phyloP scores from a whole-genome alignment of 2,113 vertebrate genomes.

The Suricata suricatta region DNA sequence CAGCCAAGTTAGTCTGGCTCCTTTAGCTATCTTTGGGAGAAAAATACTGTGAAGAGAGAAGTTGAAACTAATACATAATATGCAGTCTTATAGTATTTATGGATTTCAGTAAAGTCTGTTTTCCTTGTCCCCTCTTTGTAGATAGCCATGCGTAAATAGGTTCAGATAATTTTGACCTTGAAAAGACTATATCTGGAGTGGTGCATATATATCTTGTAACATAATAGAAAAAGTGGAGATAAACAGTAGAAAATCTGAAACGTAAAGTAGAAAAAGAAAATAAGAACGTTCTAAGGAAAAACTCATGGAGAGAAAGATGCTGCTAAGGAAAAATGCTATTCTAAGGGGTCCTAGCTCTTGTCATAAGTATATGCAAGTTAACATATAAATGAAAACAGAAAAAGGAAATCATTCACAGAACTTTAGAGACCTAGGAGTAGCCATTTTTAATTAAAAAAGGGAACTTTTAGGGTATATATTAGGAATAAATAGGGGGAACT shows the following conservation, averaged over 20 bases:
- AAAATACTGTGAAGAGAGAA: neutral
- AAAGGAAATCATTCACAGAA: slow-evolving; percentile 24
- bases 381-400: slow-evolving; percentile 18
- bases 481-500: neutral
- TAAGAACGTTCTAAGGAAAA: slow-evolving; percentile 30
- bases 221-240: neutral
- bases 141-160: neutral
- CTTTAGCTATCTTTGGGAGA: neutral
- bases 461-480: slow-evolving; percentile 8
- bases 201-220: neutral
- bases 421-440: neutral
- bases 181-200: slow-evolving; percentile 1
- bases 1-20: neutral
- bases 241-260: slow-evolving; percentile 10
- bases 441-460: slow-evolving; percentile 21
- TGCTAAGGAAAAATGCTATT: neutral
- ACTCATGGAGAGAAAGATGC: neutral
- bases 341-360: neutral
- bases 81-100: slow-evolving; percentile 10
- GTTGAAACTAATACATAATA: neutral
- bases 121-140: neutral
- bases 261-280: slow-evolving; percentile 16
- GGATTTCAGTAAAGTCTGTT: neutral
- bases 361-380: slow-evolving; percentile 22
- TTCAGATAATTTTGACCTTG: slow-evolving; percentile 1